Evolutionary conservation across 2,797 vertebrate species (phyloP), one percentile per base, ranked within the genome.

Genomic region (Xenopus petersii): DNA sequence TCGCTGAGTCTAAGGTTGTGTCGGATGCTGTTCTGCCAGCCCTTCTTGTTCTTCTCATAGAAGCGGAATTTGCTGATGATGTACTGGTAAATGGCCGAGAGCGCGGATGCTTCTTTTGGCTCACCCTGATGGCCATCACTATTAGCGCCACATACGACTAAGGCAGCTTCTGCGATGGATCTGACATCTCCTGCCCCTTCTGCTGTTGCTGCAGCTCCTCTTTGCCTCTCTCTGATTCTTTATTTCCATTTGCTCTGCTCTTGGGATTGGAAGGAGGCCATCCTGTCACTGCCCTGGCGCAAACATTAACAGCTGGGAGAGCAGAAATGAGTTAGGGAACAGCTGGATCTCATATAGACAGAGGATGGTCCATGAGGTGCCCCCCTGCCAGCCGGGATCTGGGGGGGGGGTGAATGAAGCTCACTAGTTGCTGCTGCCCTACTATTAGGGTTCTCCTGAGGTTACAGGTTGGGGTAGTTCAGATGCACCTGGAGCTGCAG

Each of bases 121-220:
- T 98, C 86, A 98, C 96, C 21, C 97, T 93, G 72, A 98, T 98
- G 26, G 97, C 97, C 97, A 98, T 99, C 75, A 96, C 97, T 59
- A 99, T 99, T 64, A 99, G 94, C 59, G 97, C 97, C 79, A 99
- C 96, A 69, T 98, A 99, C 0, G 97, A 98, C 82, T 98, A 99
- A 1, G 97, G 97, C 0, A 96, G 97, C 82, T 99, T 98, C 86
- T 98, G 96, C 13, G 95, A 93, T 1, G 95, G 94, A 73, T 98
- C 96, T 21, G 94, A 89, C 82, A 97, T 96, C 82, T 97, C 97
- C 4, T 90, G 80, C 15, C 86, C 87, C 48, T 94, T 92, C 55
- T 88, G 85, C 26, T 30, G 26, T 36, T 3, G 33, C 64, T 82
- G 84, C 80, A 88, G 80, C 67, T 94, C 94, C 69, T 91, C 91